phyloP scores from a whole-genome alignment of 2,113 vertebrate species.

The Hippocampus barbouri region DNA sequence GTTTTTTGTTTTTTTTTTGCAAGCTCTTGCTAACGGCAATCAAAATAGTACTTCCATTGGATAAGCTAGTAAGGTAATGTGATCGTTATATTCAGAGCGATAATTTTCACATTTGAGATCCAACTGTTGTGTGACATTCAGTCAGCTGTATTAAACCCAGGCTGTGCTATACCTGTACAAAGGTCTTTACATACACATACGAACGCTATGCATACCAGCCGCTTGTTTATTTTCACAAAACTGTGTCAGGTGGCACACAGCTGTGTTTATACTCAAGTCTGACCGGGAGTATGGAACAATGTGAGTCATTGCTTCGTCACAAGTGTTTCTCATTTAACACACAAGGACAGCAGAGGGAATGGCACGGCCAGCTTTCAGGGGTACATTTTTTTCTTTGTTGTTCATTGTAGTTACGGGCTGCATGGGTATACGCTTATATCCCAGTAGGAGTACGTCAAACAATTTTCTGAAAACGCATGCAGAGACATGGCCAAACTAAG shows the following conservation, averaged over 20 bases:
- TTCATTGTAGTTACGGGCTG: background rate
- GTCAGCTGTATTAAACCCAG: background rate
- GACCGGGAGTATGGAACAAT: slow-evolving; percentile 14
- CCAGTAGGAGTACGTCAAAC: background rate
- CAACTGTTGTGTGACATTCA: background rate
- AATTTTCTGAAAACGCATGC: background rate
- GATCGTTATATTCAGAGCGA: background rate
- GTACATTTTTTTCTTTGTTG: background rate
- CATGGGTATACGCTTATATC: background rate
- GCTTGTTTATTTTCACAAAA: slow-evolving; percentile 13
- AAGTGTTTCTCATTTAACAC: slow-evolving; percentile 8
- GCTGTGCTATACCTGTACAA: background rate
- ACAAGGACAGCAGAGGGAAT: slow-evolving; percentile 3
- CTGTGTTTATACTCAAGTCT: slow-evolving; percentile 27
- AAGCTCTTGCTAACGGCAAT: background rate
- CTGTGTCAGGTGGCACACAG: slow-evolving; percentile 19
- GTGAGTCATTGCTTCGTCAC: slow-evolving; percentile 12
- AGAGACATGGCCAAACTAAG: background rate
- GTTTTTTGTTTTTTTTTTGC: background rate
- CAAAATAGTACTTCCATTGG: background rate
- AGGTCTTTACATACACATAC: background rate
- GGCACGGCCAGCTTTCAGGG: slow-evolving; percentile 6
- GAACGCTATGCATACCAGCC: background rate
- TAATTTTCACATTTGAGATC: background rate
- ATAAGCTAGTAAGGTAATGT: background rate